Evolutionary conservation across 2,888 invertebrate species (phyloP), one percentile per base, ranked within the genome.

Genomic region (Acleris literana): DNA sequence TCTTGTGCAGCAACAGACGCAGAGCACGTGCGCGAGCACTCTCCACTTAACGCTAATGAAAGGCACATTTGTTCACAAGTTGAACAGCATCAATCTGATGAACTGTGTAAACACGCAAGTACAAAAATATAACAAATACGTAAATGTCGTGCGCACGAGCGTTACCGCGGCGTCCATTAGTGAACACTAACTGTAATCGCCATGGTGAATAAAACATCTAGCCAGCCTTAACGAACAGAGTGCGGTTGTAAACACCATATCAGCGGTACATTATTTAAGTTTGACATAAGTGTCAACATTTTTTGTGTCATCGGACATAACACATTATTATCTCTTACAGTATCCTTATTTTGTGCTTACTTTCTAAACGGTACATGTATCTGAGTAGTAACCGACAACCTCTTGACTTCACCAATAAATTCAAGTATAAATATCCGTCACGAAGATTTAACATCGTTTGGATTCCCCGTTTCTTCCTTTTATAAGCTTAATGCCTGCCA

Each of bases 271-370:
- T 25, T 52, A 52, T 62, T 46, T 29, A 13, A 54, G 20, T 56
- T 54, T 22, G 2, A 49, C 55, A 51, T 44, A 51, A 17, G 60
- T 20, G 43, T 64, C 16, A 39, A 18, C 6, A 3, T 48, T 52
- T 17, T 61, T 55, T 56, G 55, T 49, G 39, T 57, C 51, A 22
- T 39, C 33, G 46, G 44, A 48, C 44, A 56, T 48, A n/a, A 58
- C 46, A 52, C n/a, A n/a, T n/a, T 58, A 48, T 16, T 57, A 46
- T 33, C 13, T 52, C 13, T 33, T 58, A 54, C 33, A 43, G 63
- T 68, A 69, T 75, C 69, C 69, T 63, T 72, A 71, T 71, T 70
- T 76, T 79, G 74, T 79, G 79, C 73, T 71, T 68, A 72, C 74
- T 79, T 72, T 76, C 73, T 75, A 74, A 71, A 68, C 58, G 70